Evolutionary conservation across 92 coral and sea anemone species (phyloP).

Genomic region (Zoanthus sociatus): DNA sequence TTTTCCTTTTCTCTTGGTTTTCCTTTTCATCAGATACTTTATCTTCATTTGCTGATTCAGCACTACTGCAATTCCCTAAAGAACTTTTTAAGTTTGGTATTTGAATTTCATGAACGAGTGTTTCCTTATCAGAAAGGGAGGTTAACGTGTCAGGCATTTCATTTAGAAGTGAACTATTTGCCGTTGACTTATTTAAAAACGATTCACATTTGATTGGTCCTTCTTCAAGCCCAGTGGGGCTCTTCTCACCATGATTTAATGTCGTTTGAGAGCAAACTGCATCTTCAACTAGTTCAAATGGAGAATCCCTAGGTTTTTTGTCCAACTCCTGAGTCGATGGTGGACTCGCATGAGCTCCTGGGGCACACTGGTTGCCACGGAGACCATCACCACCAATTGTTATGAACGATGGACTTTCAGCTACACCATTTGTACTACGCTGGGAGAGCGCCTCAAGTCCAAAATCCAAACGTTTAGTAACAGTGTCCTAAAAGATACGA

Average conservation of each 20-base stretch:
- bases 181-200: neutral
- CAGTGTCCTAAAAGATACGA: too few relatives aligned
- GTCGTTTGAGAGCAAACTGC: neutral
- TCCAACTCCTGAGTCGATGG: neutral
- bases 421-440: constrained; percentile 44
- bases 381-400: constrained; percentile 80
- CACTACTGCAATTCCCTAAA: constrained; percentile 22
- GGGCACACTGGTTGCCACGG: constrained; percentile 87
- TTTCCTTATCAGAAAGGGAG: neutral
- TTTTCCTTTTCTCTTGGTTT: constrained; percentile 54
- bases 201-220: neutral
- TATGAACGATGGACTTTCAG: constrained; percentile 56
- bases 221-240: neutral
- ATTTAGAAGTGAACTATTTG: constrained; percentile 21
- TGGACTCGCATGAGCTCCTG: constrained; percentile 71
- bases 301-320: neutral
- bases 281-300: constrained; percentile 7
- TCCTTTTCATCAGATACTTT: constrained; percentile 53
- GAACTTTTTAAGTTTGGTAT: neutral
- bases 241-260: constrained; percentile 28
- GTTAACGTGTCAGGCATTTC: constrained; percentile 20
- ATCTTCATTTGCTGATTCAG: constrained; percentile 21
- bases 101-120: neutral
- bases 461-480: too few relatives aligned
- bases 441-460: constrained; percentile 45